These are phyloP conservation scores for Chaetophractus vellerosus DNA, from an alignment of 2,797 vertebrate species.

Conservation along the genomic window DNA sequence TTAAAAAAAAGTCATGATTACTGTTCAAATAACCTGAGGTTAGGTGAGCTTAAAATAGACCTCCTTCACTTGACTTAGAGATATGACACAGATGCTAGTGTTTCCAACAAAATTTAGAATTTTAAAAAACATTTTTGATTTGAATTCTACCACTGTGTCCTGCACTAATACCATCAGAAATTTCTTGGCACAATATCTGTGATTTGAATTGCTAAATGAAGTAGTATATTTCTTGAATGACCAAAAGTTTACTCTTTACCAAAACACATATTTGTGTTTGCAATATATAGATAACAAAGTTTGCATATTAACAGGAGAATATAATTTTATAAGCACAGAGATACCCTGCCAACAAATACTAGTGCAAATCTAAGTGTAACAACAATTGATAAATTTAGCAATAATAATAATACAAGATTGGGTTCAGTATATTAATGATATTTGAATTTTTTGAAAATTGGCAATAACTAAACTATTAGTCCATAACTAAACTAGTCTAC, in stretches of 20 bases:
- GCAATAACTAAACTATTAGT: too few relatives aligned
- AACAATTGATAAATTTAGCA: neutral
- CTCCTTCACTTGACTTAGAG: slow-evolving; percentile 74
- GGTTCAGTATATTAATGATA: neutral
- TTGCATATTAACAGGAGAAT: neutral
- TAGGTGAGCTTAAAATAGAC: slow-evolving; percentile 76
- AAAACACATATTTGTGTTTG: neutral
- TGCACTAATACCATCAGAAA: neutral
- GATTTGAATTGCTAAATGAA: slow-evolving; percentile 31
- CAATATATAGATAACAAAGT: neutral
- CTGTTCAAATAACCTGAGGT: slow-evolving; percentile 39
- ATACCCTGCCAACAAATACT: neutral
- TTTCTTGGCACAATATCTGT: neutral
- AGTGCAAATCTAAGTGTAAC: neutral
- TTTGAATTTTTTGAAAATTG: neutral
- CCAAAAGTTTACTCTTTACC: neutral
- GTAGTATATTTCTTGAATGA: neutral
- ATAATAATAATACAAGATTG: neutral
- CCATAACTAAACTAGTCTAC: slow-evolving; percentile 8
- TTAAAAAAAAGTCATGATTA: slow-evolving; percentile 79
- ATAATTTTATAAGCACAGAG: slow-evolving; percentile 13
- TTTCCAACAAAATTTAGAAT: slow-evolving; percentile 58
- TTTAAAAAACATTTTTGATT: slow-evolving; percentile 52
- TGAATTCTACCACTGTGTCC: neutral
- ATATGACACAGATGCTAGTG: neutral